Percentiles rank a stretch among this genome's conserved stretches.
phyloP scores from a whole-genome alignment of 2,797 vertebrate genomes.

The Scleropages formosus region DNA sequence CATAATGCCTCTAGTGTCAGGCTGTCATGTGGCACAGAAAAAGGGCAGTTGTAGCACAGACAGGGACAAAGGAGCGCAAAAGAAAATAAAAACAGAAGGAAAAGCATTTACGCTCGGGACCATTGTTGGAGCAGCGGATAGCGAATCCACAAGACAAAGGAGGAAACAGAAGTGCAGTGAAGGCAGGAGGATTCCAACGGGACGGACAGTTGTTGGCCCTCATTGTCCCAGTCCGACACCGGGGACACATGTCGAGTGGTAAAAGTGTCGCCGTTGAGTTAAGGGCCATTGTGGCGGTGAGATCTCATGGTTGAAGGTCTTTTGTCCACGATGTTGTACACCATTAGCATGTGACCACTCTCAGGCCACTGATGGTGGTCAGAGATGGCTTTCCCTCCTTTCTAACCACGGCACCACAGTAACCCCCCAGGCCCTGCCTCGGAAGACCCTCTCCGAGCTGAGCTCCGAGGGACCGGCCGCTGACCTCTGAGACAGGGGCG shows the following conservation, averaged over 20 bases:
- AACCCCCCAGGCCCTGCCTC: slow-evolving; percentile 48
- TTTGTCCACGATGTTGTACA: slow-evolving; percentile 70
- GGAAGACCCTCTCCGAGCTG: slow-evolving; percentile 29
- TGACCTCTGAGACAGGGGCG: slow-evolving; percentile 36
- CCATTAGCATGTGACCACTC: slow-evolving; percentile 82
- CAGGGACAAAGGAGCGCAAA: slow-evolving; percentile 50
- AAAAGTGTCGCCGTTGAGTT: slow-evolving; percentile 73
- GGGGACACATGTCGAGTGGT: slow-evolving; percentile 76
- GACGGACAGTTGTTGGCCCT: slow-evolving; percentile 62
- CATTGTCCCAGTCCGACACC: slow-evolving; percentile 51
- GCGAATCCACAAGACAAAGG: slow-evolving; percentile 40
- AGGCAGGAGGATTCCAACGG: slow-evolving; percentile 35
- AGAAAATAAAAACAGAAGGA: slow-evolving; percentile 43
- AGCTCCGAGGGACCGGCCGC: slow-evolving; percentile 57
- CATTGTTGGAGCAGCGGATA: slow-evolving; percentile 43
- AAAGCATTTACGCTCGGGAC: slow-evolving; percentile 51
- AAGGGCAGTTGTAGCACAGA: slow-evolving; percentile 47
- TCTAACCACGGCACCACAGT: slow-evolving; percentile 37
- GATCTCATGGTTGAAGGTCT: slow-evolving; percentile 55
- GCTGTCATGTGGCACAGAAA: slow-evolving; percentile 53
- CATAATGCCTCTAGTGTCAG: slow-evolving; percentile 47
- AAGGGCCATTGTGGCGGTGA: slow-evolving; percentile 65
- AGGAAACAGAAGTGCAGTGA: slow-evolving; percentile 18
- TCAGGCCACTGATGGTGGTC: slow-evolving; percentile 51
- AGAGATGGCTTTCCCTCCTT: slow-evolving; percentile 61